Evolutionary conservation across 2,797 vertebrate species (phyloP).

Genomic region (Hemibagrus guttatus): DNA sequence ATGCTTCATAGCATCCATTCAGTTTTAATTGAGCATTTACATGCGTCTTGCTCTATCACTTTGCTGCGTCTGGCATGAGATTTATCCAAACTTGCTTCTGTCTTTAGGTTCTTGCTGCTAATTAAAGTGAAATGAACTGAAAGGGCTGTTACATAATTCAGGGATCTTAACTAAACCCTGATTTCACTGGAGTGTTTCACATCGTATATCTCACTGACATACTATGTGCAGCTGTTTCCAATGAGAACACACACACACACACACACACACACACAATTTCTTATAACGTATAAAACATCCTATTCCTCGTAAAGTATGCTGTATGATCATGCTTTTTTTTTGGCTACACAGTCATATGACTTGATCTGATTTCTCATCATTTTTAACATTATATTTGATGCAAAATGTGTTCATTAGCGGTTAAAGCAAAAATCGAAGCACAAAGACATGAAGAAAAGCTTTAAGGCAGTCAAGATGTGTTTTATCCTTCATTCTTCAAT

Average conservation of each 20-base stretch:
- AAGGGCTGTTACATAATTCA: not conserved
- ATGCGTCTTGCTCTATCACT: not conserved
- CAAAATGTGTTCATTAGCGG: not conserved
- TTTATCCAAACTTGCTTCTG: not conserved
- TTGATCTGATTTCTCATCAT: not conserved
- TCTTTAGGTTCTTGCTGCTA: not conserved
- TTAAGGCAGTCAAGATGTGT: not conserved
- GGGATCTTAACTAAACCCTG: slow-evolving; percentile 3
- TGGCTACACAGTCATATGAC: not conserved
- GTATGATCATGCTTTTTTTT: not conserved
- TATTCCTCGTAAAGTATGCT: not conserved
- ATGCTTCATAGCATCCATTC: not conserved
- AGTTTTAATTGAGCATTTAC: not conserved
- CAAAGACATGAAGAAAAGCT: not conserved
- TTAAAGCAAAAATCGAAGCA: not conserved
- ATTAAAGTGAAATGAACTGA: slow-evolving; percentile 15
- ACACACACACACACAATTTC: not conserved
- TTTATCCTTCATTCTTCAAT: not conserved
- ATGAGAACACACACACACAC: not conserved
- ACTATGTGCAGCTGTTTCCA: not conserved
- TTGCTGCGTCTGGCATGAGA: not conserved
- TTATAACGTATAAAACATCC: not conserved
- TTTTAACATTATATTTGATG: not conserved
- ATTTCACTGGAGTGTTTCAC: not conserved
- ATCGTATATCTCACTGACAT: not conserved